A percentile compares a stretch with the other conserved stretches of the same genome.
Evolutionary conservation across 2,888 invertebrate species (phyloP).

Genomic region (Drosophila putrida): DNA sequence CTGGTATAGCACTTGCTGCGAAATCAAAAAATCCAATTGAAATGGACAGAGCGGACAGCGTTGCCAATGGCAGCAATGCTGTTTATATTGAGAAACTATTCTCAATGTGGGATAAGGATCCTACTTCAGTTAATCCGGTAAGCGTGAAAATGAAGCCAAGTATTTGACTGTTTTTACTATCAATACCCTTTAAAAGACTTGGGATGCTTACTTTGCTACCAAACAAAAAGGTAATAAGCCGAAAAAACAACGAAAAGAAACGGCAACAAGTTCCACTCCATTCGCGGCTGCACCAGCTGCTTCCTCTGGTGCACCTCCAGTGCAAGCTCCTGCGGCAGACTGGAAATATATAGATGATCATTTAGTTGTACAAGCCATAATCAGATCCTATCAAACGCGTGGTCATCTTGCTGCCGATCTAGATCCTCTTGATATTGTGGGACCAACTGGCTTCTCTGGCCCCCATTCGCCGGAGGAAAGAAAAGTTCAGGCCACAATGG

Average conservation of each 20-base stretch:
- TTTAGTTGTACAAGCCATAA: constrained; percentile 98
- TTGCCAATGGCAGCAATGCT: constrained; percentile 66
- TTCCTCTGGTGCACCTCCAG: constrained; percentile 50
- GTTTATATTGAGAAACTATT: constrained; percentile 61
- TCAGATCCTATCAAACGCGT: constrained; percentile 95
- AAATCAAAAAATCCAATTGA: constrained; percentile 1
- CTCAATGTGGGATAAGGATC: constrained; percentile 53
- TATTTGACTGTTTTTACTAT: not conserved
- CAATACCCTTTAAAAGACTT: constrained; percentile 47
- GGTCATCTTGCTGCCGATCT: constrained; percentile 92
- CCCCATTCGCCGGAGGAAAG: constrained; percentile 35
- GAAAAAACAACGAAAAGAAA: not conserved
- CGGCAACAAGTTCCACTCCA: not conserved
- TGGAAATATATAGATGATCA: constrained; percentile 98
- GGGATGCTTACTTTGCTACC: constrained; percentile 58
- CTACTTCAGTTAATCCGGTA: constrained; percentile 64
- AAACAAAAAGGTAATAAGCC: constrained; percentile 2
- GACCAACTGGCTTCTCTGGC: constrained; percentile 42
- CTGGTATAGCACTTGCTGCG: not conserved
- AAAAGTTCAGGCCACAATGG: constrained; percentile 57
- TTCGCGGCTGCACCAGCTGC: not conserved
- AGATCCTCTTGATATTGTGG: constrained; percentile 90
- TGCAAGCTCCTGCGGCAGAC: constrained; percentile 86
- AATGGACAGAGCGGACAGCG: constrained; percentile 36
- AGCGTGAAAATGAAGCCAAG: not conserved